Evolutionary conservation across 2,888 invertebrate species (phyloP).

Genomic region (Eudasyphora cyanicolor): DNA sequence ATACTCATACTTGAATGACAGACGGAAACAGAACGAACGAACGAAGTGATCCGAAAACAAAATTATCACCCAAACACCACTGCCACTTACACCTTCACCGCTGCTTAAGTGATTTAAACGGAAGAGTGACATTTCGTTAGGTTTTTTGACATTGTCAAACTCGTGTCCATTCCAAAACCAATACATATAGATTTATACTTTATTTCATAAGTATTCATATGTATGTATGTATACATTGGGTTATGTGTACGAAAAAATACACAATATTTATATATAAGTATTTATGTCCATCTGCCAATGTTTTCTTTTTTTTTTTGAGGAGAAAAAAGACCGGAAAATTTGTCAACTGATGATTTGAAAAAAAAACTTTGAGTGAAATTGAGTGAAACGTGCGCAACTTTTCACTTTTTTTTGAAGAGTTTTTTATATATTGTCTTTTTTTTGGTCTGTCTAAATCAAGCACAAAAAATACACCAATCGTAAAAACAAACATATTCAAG

Average conservation of each 20-base stretch:
- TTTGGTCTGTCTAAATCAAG: neutral
- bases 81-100: neutral
- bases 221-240: neutral
- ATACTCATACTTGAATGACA: too few species aligned
- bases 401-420: slow-evolving; percentile 1
- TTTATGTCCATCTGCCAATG: neutral
- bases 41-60: too few species aligned
- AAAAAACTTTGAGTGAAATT: slow-evolving; percentile 42
- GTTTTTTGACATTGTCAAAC: slow-evolving; percentile 42
- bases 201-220: too few species aligned
- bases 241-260: neutral
- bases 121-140: slow-evolving; percentile 36
- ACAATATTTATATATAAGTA: neutral
- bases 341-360: slow-evolving; percentile 44
- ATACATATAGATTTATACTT: neutral
- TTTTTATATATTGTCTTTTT: neutral
- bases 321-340: slow-evolving; percentile 16
- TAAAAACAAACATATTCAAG: neutral
- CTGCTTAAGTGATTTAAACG: neutral
- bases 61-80: neutral
- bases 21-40: neutral
- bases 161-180: neutral
- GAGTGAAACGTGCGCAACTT: slow-evolving; percentile 63
- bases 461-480: neutral
- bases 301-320: neutral